Evolutionary conservation across 1,140 invertebrate species (phyloP), one percentile per base, ranked within the genome.

Genomic region (Zaprionus kolodkinae): DNA sequence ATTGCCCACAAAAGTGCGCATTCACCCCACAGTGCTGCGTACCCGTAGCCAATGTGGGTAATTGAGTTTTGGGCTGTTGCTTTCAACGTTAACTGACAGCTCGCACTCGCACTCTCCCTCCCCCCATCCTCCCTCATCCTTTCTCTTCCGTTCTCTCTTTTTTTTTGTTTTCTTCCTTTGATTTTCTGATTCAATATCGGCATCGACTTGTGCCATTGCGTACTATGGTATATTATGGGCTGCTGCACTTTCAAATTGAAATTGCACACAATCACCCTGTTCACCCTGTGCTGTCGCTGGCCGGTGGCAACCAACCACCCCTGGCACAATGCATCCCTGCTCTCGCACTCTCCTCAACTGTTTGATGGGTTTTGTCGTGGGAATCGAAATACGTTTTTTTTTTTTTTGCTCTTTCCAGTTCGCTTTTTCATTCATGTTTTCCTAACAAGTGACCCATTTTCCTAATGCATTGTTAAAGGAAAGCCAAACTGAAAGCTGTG

Each of bases 61-160:
- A 90, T 90, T 86, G 72, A 86, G 86, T 91, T 85, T 81, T 75
- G 81, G 80, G 71, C 84, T 88, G 81, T 88, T 79, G 81, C 85
- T 81, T 78, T 76, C 59, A 55, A 3, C 3, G 72, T 69, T 76
- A 71, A 74, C 74, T 83, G 85, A 89, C 78, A 59, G 55, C 38
- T 57, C 35, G 63, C 40, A 40, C 62, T 40, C 57, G 25, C 17
- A 48, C 57, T 55, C n/a, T n/a, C n/a, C n/a, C n/a, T n/a, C n/a
- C 25, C 12, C 36, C 21, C 43, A 25, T 36, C 27, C 48, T 30
- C 11, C 17, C 25, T n/a, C 63, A 50, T 33, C 48, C 13, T 62
- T 38, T 17, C 21, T 11, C 12, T 65, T 27, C 45, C 40, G 52
- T 27, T n/a, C 33, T 21, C 48, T 36, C 11, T 35, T 67, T 40